phyloP scores from a whole-genome alignment of 2,888 invertebrate genomes.

The Pseudococcus longispinus region DNA sequence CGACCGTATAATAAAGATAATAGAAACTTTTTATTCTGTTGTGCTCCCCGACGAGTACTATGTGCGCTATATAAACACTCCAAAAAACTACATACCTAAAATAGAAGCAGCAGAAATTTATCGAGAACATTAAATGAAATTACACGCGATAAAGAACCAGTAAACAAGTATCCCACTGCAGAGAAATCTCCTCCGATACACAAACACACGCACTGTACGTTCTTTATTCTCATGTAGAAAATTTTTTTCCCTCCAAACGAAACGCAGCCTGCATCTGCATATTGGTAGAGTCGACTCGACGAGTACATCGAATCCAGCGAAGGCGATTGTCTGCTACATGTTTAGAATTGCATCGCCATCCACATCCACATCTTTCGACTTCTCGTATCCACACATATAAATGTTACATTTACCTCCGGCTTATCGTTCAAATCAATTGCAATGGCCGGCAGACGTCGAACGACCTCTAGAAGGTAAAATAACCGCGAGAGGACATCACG shows the following conservation, averaged over 20 bases:
- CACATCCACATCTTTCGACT: too few relatives aligned
- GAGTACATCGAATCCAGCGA: not conserved
- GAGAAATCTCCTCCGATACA: not conserved
- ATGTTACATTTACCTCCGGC: constrained; percentile 40
- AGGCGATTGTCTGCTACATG: constrained; percentile 19
- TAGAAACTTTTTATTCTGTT: not conserved
- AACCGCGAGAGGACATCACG: constrained; percentile 13
- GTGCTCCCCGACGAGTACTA: not conserved
- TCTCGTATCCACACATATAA: constrained; percentile 21
- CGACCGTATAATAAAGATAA: constrained; percentile 29
- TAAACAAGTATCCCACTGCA: constrained; percentile 44
- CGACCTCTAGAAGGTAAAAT: constrained; percentile 46
- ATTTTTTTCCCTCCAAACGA: not conserved
- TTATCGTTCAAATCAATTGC: constrained; percentile 45
- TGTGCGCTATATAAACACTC: constrained; percentile 40
- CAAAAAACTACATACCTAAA: constrained; percentile 45
- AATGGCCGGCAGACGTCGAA: constrained; percentile 36
- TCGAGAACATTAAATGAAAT: constrained; percentile 46
- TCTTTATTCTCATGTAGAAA: not conserved
- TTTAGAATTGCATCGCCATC: constrained; percentile 15
- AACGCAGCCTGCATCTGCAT: constrained; percentile 26
- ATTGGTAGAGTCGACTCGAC: not conserved
- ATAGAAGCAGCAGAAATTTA: constrained; percentile 45
- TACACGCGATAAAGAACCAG: constrained; percentile 46
- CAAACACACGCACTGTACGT: not conserved